phyloP scores from a whole-genome alignment of 2,113 vertebrate genomes.

The Amazona vittata region DNA sequence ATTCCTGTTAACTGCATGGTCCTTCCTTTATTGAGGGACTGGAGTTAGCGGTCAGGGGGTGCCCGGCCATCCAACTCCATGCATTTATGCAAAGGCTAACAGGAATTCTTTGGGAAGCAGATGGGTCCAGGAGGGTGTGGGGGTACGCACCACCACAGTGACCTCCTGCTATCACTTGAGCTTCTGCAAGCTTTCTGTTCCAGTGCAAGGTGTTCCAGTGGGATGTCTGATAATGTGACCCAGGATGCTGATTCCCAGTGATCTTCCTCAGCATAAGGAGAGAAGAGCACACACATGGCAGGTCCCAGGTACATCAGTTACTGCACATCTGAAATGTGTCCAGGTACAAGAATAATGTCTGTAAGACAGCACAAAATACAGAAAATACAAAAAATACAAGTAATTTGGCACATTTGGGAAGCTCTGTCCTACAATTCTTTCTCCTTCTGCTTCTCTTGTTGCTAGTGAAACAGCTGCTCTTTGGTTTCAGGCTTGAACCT shows the following conservation, averaged over 20 bases:
- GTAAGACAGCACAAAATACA: background rate
- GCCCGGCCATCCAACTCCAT: too few species aligned
- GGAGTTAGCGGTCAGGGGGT: too few species aligned
- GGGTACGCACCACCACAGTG: background rate
- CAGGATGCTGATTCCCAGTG: background rate
- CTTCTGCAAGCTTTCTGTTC: background rate
- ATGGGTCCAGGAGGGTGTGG: background rate
- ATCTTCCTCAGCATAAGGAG: background rate
- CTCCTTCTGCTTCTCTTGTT: background rate
- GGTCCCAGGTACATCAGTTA: background rate
- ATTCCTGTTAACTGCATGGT: too few species aligned
- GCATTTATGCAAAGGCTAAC: too few species aligned
- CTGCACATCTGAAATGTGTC: background rate
- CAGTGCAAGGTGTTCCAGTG: background rate
- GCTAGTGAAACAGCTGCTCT: constrained; percentile 45
- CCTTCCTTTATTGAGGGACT: too few species aligned
- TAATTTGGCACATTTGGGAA: background rate
- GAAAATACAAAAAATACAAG: background rate
- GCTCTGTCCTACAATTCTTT: background rate
- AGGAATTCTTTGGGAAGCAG: background rate
- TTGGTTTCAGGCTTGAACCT: constrained; percentile 39
- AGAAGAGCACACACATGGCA: background rate
- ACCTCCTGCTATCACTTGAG: background rate
- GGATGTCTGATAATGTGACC: background rate
- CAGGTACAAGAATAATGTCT: background rate